Evolutionary conservation across 37 sponge, comb jelly and placozoan species (phyloP).

Genomic region (Ianthella basta): DNA sequence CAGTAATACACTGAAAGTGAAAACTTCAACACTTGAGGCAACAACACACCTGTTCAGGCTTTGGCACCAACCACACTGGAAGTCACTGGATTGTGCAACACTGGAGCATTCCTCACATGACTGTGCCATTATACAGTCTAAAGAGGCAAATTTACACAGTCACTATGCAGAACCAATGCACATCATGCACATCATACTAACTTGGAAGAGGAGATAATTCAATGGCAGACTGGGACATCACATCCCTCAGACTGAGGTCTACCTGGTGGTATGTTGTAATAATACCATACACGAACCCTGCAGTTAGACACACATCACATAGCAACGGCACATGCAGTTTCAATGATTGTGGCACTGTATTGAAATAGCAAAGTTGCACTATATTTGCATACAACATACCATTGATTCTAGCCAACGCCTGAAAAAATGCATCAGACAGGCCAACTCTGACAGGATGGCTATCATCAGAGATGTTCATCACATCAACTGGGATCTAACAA

Average conservation of each 20-base stretch:
- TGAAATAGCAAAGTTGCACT: no score
- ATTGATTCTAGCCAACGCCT: no score
- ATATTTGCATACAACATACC: no score
- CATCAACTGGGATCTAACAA: constrained; percentile 49
- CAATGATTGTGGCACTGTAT: no score
- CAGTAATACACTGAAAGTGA: no score
- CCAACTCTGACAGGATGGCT: constrained; percentile 70
- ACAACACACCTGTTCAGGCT: constrained; percentile 44
- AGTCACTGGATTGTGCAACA: constrained; percentile 11
- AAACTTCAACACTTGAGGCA: no score
- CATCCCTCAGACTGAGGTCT: neutral
- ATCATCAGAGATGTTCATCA: constrained; percentile 36
- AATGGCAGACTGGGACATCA: constrained; percentile 42
- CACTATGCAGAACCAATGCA: neutral
- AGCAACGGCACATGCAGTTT: neutral
- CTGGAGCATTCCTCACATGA: constrained; percentile 31
- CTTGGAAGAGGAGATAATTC: constrained; percentile 54
- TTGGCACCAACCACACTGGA: constrained; percentile 75
- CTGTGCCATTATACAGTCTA: constrained; percentile 24
- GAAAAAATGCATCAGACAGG: constrained; percentile 59
- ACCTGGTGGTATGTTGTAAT: constrained; percentile 48
- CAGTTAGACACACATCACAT: neutral
- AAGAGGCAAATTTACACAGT: neutral
- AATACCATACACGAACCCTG: constrained; percentile 24
- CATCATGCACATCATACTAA: constrained; percentile 24